Percentiles rank a stretch among this genome's conserved stretches.
These are phyloP conservation scores for Lanistes nyassanus DNA, from an alignment of 1,140 invertebrate species.

Conservation along the genomic window DNA sequence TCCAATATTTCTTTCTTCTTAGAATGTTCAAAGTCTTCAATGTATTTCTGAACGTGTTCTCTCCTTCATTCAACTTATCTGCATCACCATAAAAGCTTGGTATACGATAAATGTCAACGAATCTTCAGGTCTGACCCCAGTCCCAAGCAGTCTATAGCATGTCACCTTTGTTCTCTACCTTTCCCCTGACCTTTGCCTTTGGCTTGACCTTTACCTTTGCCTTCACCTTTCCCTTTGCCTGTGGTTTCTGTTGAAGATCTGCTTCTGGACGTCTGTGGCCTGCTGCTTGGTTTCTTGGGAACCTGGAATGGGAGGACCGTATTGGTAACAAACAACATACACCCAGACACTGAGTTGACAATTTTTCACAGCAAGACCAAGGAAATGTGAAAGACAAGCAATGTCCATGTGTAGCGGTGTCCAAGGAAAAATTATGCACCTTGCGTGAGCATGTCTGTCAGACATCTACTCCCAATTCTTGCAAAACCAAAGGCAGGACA, in stretches of 20 bases:
- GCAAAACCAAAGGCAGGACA: too few species aligned
- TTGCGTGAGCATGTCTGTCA: neutral
- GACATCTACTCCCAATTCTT: neutral
- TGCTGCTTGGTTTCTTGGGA: neutral
- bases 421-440: neutral
- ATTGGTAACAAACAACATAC: neutral
- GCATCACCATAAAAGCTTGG: too few species aligned
- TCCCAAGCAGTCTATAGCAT: too few species aligned
- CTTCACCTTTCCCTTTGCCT: conserved; percentile 2
- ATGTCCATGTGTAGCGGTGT: neutral
- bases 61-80: too few species aligned
- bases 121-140: too few species aligned
- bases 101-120: too few species aligned
- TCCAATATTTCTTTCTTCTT: too few species aligned
- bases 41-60: too few species aligned
- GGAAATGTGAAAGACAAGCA: neutral
- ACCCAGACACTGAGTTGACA: too few species aligned
- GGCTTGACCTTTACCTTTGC: conserved; percentile 2
- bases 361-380: neutral
- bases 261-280: neutral
- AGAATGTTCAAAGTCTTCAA: too few species aligned
- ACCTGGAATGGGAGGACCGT: neutral
- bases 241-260: neutral
- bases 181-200: conserved; percentile 23
- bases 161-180: too few species aligned